Evolutionary conservation across 1,140 invertebrate species (phyloP).

Genomic region (Elymnias hypermnestra): DNA sequence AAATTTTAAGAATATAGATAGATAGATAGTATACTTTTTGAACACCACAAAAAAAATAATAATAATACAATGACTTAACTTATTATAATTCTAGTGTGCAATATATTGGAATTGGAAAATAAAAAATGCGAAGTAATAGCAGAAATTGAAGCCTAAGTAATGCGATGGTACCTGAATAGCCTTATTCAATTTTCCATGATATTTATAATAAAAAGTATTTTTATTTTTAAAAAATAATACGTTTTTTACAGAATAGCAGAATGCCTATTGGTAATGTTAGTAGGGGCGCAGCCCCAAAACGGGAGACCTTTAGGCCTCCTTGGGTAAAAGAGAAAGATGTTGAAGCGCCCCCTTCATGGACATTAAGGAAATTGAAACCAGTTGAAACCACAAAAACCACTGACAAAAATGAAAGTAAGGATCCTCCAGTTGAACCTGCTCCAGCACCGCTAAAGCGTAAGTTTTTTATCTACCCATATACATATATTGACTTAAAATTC

Average conservation of each 20-base stretch:
- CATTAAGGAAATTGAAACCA: constrained; percentile 72
- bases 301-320: constrained; percentile 83
- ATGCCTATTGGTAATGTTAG: constrained; percentile 68
- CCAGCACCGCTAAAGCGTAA: constrained; percentile 58
- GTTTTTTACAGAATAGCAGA: constrained; percentile 34
- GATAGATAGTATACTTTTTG: no score
- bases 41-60: no score
- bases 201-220: no score
- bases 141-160: no score
- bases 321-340: constrained; percentile 86
- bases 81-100: no score
- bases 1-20: no score
- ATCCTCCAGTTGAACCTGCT: constrained; percentile 6
- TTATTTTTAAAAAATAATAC: constrained; percentile 5
- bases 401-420: constrained; percentile 31
- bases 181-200: no score
- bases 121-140: no score
- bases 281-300: constrained; percentile 40
- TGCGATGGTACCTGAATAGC: no score
- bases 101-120: no score
- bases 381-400: constrained; percentile 45
- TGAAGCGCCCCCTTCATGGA: constrained; percentile 78
- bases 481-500: no score
- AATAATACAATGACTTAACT: no score
- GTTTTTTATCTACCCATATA: constrained; percentile 17